A percentile compares a stretch with the other conserved stretches of the same genome.
phyloP scores from a whole-genome alignment of 2,113 vertebrate species.

The Sigmodon hispidus region DNA sequence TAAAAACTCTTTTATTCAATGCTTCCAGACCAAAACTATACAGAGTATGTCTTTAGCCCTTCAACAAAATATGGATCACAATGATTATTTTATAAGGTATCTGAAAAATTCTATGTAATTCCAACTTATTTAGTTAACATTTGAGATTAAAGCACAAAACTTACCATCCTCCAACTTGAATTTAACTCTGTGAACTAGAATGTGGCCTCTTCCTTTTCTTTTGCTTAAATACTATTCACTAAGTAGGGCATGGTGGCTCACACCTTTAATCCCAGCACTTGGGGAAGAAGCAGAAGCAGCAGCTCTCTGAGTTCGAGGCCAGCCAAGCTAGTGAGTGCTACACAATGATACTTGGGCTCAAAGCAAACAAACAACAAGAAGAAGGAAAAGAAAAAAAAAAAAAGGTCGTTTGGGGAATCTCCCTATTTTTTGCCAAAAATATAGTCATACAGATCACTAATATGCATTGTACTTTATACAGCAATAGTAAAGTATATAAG shows the following conservation, averaged over 20 bases:
- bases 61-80: not conserved
- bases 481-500: not conserved
- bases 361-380: too few relatives aligned
- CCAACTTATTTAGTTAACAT: not conserved
- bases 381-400: too few relatives aligned
- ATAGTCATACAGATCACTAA: not conserved
- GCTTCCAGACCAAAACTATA: not conserved
- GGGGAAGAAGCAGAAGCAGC: not conserved
- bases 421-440: not conserved
- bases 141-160: not conserved
- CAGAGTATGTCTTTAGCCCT: not conserved
- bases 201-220: not conserved
- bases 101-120: not conserved
- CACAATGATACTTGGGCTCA: not conserved
- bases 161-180: not conserved
- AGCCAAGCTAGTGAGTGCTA: not conserved
- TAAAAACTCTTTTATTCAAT: constrained; percentile 18
- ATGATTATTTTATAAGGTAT: not conserved
- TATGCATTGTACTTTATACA: not conserved
- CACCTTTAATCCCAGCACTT: not conserved
- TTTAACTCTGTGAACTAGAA: not conserved
- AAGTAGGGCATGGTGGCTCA: not conserved
- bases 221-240: not conserved
- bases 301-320: not conserved
- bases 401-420: not conserved